Conservation (phyloP, 2,888 invertebrate genomes). For the Fissipunctia ypsillon region DNA sequence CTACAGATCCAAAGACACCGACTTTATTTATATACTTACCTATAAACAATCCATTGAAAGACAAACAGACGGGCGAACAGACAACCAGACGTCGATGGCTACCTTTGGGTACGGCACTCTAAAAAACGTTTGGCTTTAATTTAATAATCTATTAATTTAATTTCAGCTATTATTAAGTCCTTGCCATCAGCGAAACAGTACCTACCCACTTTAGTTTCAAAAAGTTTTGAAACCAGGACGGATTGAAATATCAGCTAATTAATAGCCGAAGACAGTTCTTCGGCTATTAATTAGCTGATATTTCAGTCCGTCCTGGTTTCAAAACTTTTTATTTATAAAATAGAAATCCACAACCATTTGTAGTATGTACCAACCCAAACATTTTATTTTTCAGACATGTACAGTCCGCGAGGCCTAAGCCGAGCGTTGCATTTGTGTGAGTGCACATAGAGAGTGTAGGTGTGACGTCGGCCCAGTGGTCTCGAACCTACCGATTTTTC, state of each 20-base stretch:
- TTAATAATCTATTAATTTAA: not conserved
- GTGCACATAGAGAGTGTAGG: too few species aligned
- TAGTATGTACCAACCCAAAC: not conserved
- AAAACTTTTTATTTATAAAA: not conserved
- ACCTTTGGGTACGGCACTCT: not conserved
- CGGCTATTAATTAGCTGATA: not conserved
- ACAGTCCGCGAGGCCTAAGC: too few species aligned
- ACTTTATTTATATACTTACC: too few species aligned
- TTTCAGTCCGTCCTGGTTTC: not conserved
- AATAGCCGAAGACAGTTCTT: too few species aligned
- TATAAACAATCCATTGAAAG: too few species aligned
- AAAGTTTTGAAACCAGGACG: not conserved
- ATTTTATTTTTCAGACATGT: not conserved
- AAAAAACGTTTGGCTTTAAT: not conserved
- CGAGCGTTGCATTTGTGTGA: too few species aligned
- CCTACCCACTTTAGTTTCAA: too few species aligned
- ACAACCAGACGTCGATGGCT: too few species aligned
- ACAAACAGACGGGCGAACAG: too few species aligned
- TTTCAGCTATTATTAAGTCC: not conserved
- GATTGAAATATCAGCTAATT: not conserved
- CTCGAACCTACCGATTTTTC: too few species aligned
- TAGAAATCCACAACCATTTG: not conserved
- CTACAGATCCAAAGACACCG: too few species aligned
- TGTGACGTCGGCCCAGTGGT: too few species aligned
- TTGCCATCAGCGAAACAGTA: not conserved